A percentile compares a stretch with the other conserved stretches of the same genome.
These are phyloP conservation scores for Drosophila setosimentum DNA, from an alignment of 2,888 invertebrate genomes.

Conservation along the genomic window DNA sequence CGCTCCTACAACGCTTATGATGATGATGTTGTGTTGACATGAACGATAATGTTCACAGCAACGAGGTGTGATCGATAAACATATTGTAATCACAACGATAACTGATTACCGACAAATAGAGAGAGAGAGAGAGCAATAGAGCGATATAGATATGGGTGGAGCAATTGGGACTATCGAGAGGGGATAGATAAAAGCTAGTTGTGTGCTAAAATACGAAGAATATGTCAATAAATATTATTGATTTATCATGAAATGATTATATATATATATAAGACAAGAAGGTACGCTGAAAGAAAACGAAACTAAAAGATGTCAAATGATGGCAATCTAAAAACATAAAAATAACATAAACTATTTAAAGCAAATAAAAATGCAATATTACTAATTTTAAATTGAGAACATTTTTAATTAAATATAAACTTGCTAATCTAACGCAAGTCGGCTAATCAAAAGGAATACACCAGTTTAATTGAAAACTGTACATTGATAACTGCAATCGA, in stretches of 20 bases:
- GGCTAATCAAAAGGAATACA: background rate
- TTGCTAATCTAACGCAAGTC: background rate
- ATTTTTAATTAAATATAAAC: background rate
- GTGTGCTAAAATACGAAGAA: background rate
- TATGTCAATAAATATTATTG: background rate
- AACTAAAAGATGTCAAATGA: background rate
- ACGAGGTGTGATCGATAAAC: conserved; percentile 50
- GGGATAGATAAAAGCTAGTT: background rate
- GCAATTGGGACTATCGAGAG: background rate
- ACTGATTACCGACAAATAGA: background rate
- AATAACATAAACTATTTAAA: background rate
- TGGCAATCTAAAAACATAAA: background rate
- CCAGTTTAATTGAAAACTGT: background rate
- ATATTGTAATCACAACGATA: conserved; percentile 8
- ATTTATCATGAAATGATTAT: background rate
- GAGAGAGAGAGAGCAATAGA: background rate
- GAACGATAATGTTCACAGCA: conserved; percentile 13
- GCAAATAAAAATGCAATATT: background rate
- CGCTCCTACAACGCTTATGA: conserved; percentile 21
- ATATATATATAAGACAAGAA: background rate
- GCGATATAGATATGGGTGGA: background rate
- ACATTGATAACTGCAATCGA: background rate
- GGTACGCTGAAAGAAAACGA: background rate
- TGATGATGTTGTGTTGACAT: conserved; percentile 8
- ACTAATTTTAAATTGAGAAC: background rate